Percentiles rank a stretch among this genome's conserved stretches.
Evolutionary conservation across 2,113 vertebrate species (phyloP).

Genomic region (Aphelocoma coerulescens): DNA sequence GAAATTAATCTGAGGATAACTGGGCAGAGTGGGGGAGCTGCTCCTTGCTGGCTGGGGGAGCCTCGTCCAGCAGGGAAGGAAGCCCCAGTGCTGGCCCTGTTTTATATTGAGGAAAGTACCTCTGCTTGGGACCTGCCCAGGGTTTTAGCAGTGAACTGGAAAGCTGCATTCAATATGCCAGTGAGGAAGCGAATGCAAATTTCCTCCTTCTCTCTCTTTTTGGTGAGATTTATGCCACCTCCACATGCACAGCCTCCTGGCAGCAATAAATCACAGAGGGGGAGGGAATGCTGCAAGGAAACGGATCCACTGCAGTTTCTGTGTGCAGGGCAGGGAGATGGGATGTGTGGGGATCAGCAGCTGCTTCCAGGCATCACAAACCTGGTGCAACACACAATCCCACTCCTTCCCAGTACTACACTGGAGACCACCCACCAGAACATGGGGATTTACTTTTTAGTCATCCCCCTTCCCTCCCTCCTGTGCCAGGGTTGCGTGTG

Average conservation of each 20-base stretch:
- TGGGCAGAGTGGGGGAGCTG: neutral
- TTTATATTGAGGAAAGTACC: neutral
- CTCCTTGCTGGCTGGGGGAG: neutral
- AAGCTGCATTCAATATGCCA: constrained; percentile 23
- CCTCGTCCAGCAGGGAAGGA: neutral
- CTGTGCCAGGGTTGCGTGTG: neutral
- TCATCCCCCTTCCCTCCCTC: neutral
- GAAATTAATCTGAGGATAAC: neutral
- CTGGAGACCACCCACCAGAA: neutral
- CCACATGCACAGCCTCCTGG: constrained; percentile 44
- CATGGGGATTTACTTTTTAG: neutral
- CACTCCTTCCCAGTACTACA: neutral
- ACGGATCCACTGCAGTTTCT: neutral
- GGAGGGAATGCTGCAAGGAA: constrained; percentile 18
- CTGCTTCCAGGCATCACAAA: neutral
- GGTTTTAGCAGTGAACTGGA: neutral
- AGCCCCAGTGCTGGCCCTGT: neutral
- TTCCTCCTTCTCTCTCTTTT: constrained; percentile 38
- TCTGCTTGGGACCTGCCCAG: neutral
- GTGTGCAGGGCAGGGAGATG: neutral
- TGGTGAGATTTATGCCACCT: constrained; percentile 64
- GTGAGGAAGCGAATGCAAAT: constrained; percentile 27
- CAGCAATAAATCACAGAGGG: constrained; percentile 50
- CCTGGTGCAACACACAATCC: neutral
- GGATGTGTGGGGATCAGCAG: neutral